A percentile compares a stretch with the other conserved stretches of the same genome.
These are phyloP conservation scores for Calonectris borealis DNA, from an alignment of 2,113 vertebrate species.

Conservation along the genomic window DNA sequence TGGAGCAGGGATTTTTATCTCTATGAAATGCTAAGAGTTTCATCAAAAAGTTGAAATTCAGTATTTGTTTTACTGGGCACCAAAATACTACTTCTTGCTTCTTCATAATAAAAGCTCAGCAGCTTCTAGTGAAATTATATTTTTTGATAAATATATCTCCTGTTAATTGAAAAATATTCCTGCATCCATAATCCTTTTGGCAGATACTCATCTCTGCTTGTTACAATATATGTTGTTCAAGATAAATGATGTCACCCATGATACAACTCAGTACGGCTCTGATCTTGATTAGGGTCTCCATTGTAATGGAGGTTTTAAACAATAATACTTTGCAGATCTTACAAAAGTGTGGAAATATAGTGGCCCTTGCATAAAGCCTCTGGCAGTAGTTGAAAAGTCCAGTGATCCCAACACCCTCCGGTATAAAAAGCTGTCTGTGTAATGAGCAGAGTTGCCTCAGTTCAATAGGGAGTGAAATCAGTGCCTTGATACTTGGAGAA, in stretches of 20 bases:
- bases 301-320: neutral
- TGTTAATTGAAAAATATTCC: neutral
- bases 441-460: neutral
- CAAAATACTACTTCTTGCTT: neutral
- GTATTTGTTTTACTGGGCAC: neutral
- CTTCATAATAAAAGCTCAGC: neutral
- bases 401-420: neutral
- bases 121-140: neutral
- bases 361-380: neutral
- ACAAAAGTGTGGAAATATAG: neutral
- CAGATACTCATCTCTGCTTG: neutral
- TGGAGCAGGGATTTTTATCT: neutral
- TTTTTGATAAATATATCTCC: neutral
- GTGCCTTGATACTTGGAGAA: neutral
- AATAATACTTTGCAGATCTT: neutral
- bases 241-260: neutral
- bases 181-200: neutral
- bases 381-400: constrained; percentile 21
- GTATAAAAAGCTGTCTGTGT: constrained; percentile 13
- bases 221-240: neutral
- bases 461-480: constrained; percentile 27
- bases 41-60: neutral
- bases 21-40: neutral
- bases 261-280: neutral
- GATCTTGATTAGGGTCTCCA: neutral